Evolutionary conservation across 2,888 invertebrate species (phyloP), one percentile per base, ranked within the genome.

Genomic region (Arrhopalites spinosus): DNA sequence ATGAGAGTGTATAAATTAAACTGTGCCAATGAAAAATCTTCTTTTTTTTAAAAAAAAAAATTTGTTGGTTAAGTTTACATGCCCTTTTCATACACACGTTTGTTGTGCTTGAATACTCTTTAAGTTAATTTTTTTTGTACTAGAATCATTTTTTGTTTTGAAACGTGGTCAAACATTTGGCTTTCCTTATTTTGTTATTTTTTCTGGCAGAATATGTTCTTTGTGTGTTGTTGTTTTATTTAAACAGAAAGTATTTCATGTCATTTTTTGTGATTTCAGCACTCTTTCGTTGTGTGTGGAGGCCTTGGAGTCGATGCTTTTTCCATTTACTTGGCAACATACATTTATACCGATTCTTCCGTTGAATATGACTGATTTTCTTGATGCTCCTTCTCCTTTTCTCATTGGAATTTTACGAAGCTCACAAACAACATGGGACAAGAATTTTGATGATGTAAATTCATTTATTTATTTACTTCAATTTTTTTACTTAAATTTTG

Each of bases 271-370:
- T 25, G 25, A 76, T 85, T 86, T 59, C 85, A 91, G 91, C 83
- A 88, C 89, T 77, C 87, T 93, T 11, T 92, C 92, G 0, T 88
- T 90, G 0, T 93, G 93, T 82, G 88, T 94, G 73, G 91, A 93
- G 84, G 93, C 91, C 0, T 85, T 94, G 1, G 91, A 91, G 80
- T 89, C 90, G 36, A 88, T 92, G 43, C 86, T 94, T 5, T 93
- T 93, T 85, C 94, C 94, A 8, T 92, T 94, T 85, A 89, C 90
- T 50, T 94, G 94, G 94, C 93, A 92, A 74, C 93, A 94, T 84
- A 92, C 93, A 0, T 89, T 93, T 20, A 91, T 94, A 69, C 92
- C 93, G 0, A 89, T 91, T 70, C 87, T 94, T 17, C 94, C 94
- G 0, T 85, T 88, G 0, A 84, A 84, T 64, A 89, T 91, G 85